Evolutionary conservation across 2,113 vertebrate genomes (phyloP), one percentile per base, ranked within the genome.

Genomic region (Epinephelus fuscoguttatus): DNA sequence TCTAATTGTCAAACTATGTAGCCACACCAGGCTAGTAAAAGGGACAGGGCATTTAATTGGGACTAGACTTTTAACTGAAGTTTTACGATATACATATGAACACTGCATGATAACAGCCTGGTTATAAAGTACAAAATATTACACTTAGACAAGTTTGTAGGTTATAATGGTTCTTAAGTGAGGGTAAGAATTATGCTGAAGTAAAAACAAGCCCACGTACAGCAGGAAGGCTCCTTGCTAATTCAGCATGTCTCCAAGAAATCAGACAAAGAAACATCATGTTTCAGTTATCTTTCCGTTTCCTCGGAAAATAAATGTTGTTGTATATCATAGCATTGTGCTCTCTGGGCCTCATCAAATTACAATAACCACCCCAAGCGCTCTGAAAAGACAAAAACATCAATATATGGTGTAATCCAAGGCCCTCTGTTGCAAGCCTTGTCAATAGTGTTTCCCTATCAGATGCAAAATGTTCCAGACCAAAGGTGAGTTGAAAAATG

Each of bases 381-480:
- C 86, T 84, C 73, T 69, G 83, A 88, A 87, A 90, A 89, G 84
- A 90, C 84, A 70, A 92, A 91, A 92, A 88, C 84, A 89, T 93
- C 94, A 91, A 93, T 92, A 93, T 83, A 84, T 76, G 88, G 92
- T 89, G 93, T 89, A 94, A 94, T 89, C 88, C 78, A 85, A 94
- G 73, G 68, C 78, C 84, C 70, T 85, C 52, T 79, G 83, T 85
- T 90, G 75, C 90, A 78, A 81, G 63, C 37, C 74, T 73, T 93
- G 93, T 93, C 92, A 93, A 93, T 92, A 91, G 68, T 77, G 81
- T 87, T 93, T 94, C 70, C 84, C 50, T 86, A 82, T 91, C 83
- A 91, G 85, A 90, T 91, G 68, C 50, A 87, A 89, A 88, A 92
- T 88, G 86, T 91, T 77, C 88, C 83, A 83, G 78, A 89, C 72